Evolutionary conservation across 2,888 invertebrate genomes (phyloP).

Genomic region (Aleiodes testaceus): DNA sequence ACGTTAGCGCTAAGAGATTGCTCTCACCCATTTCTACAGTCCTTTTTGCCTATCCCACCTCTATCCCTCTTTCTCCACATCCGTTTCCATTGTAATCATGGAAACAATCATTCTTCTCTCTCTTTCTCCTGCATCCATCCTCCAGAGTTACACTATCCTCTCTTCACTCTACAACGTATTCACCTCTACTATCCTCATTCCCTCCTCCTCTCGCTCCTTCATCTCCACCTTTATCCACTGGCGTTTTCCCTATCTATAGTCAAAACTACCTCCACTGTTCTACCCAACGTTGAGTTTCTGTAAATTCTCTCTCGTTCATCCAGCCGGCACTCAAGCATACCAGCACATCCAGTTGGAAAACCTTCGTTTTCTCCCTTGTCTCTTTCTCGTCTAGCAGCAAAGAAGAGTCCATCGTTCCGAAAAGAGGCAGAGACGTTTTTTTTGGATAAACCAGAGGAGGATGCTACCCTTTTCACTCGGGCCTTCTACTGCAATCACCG

Average conservation of each 20-base stretch:
- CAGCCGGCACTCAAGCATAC: conserved; percentile 27
- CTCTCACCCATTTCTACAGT: conserved; percentile 60
- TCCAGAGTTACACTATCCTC: conserved; percentile 41
- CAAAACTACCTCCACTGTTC: conserved; percentile 25
- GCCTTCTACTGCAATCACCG: conserved; percentile 70
- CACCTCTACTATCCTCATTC: conserved; percentile 25
- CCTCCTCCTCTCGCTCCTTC: conserved; percentile 26
- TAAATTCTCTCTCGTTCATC: conserved; percentile 16
- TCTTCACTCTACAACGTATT: conserved; percentile 41
- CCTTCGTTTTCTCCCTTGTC: conserved; percentile 27
- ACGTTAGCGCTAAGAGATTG: conserved; percentile 71
- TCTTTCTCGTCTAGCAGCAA: conserved; percentile 49
- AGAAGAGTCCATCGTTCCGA: conserved; percentile 31
- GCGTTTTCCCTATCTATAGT: conserved; percentile 32
- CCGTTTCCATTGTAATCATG: conserved; percentile 70
- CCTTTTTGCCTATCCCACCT: conserved; percentile 51
- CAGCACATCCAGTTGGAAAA: conserved; percentile 22
- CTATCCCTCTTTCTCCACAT: conserved; percentile 48
- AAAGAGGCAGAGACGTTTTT: too few species aligned
- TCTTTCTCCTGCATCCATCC: conserved; percentile 47
- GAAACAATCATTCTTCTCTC: conserved; percentile 70
- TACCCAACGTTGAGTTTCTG: conserved; percentile 22
- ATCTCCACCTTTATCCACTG: conserved; percentile 28
- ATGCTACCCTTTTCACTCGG: conserved; percentile 63
- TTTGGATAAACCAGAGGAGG: too few species aligned